Conservation (phyloP, 2,888 invertebrate species). For the Tridacna gigas region DNA sequence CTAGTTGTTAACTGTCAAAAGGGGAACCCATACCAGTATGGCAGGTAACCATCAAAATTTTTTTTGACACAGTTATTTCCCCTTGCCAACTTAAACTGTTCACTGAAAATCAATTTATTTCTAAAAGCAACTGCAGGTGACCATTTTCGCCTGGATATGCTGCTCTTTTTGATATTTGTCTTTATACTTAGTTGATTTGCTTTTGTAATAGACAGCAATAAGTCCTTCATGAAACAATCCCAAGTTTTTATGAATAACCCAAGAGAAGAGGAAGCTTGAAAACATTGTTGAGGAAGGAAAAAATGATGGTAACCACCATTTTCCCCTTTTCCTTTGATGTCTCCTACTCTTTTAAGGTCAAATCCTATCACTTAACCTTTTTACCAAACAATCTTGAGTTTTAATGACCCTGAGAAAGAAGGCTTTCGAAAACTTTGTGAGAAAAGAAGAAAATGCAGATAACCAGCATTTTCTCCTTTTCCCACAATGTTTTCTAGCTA, state of each 20-base stretch:
- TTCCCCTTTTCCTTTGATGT: neutral
- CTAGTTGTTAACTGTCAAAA: too few species aligned
- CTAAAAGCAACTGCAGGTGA: too few species aligned
- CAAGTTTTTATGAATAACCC: neutral
- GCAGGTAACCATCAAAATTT: too few species aligned
- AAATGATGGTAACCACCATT: neutral
- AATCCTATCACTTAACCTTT: neutral
- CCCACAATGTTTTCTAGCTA: neutral
- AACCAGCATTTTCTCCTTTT: neutral
- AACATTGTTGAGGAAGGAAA: neutral
- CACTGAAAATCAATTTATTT: too few species aligned
- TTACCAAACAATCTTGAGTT: neutral
- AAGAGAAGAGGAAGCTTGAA: neutral
- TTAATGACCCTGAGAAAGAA: neutral
- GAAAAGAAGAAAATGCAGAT: neutral
- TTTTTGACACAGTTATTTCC: too few species aligned
- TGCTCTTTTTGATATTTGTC: too few species aligned
- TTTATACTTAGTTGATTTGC: too few species aligned
- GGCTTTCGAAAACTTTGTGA: neutral
- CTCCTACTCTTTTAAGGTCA: neutral
- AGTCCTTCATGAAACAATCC: neutral
- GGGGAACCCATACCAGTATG: too few species aligned
- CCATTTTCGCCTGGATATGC: too few species aligned
- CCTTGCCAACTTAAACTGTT: too few species aligned
- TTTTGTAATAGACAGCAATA: too few species aligned